Conservation (phyloP, 2,888 invertebrate genomes). For the Heliconius ethilla region DNA sequence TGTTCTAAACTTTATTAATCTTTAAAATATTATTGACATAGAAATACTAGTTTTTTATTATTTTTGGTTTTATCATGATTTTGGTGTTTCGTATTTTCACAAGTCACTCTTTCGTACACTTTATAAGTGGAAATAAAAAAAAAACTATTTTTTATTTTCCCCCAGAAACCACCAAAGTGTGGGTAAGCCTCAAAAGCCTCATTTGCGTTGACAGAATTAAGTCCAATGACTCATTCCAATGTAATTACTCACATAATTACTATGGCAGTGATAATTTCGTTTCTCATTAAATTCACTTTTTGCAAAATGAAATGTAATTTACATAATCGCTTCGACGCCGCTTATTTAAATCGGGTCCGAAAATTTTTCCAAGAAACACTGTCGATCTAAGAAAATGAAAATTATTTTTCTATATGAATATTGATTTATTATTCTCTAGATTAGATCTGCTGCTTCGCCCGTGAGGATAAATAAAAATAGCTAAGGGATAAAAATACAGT, state of each 20-base stretch:
- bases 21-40: constrained; percentile 4
- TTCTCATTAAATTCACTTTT: constrained; percentile 46
- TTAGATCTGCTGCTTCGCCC: background rate
- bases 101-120: background rate
- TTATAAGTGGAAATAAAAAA: background rate
- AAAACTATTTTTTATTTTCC: background rate
- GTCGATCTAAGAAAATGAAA: background rate
- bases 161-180: background rate
- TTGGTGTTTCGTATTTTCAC: background rate
- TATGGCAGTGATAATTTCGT: constrained; percentile 44
- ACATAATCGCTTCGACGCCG: constrained; percentile 44
- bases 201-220: constrained; percentile 42
- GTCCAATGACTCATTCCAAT: constrained; percentile 39
- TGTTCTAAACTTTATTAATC: constrained; percentile 9
- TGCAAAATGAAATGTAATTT: constrained; percentile 47
- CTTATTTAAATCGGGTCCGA: constrained; percentile 42
- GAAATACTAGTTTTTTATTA: background rate
- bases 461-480: no score
- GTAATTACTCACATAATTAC: constrained; percentile 45
- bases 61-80: background rate
- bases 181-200: constrained; percentile 29
- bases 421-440: background rate
- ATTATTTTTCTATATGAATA: background rate
- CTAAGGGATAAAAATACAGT: no score
- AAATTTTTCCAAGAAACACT: constrained; percentile 30